These are phyloP conservation scores for Echinarachnius parma DNA, from an alignment of 53 echinoderm and acorn worm species.

Conservation along the genomic window DNA sequence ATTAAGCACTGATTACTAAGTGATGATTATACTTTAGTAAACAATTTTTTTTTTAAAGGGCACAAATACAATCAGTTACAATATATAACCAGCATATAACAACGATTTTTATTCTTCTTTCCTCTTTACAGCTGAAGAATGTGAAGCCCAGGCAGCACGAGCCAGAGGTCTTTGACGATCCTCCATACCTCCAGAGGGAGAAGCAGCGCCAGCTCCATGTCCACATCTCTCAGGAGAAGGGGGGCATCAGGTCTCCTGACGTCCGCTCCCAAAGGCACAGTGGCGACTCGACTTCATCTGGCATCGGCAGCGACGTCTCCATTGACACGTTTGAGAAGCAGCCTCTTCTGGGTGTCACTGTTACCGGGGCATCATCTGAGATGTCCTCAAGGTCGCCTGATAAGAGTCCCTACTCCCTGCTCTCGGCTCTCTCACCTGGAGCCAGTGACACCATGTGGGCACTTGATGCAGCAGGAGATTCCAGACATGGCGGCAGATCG, in stretches of 20 bases:
- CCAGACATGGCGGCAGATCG: neutral
- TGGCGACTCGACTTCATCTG: neutral
- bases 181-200: neutral
- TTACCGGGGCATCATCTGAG: too few relatives aligned
- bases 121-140: too few relatives aligned
- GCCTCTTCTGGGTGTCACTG: neutral
- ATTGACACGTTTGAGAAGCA: neutral
- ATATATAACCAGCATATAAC: too few relatives aligned
- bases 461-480: neutral
- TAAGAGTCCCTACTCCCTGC: neutral
- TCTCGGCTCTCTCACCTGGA: neutral
- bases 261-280: neutral
- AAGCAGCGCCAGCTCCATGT: neutral
- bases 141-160: neutral
- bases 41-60: too few relatives aligned
- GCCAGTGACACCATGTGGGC: neutral
- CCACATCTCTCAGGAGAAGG: neutral
- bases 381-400: neutral
- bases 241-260: neutral
- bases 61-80: too few relatives aligned
- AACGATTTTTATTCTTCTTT: too few relatives aligned
- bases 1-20: too few relatives aligned
- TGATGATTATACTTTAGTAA: too few relatives aligned
- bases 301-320: neutral
- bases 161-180: slow-evolving; percentile 19